These are phyloP conservation scores for Stylophora pistillata DNA, from an alignment of 64 coral and sea anemone genomes.

Conservation along the genomic window DNA sequence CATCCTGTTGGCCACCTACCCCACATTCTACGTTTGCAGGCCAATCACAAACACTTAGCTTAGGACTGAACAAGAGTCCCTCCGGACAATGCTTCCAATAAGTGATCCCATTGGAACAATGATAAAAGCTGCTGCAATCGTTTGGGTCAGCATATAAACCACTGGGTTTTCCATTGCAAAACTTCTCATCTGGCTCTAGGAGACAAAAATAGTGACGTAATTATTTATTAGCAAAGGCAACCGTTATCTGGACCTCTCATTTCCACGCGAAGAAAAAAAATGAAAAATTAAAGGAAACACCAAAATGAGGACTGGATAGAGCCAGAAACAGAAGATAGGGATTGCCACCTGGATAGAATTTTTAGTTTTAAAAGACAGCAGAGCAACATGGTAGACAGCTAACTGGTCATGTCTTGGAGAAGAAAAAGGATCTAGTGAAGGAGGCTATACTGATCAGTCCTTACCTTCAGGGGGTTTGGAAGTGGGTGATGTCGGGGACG, in stretches of 20 bases:
- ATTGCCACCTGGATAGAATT: too few species aligned
- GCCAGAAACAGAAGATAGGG: too few species aligned
- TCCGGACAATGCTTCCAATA: conserved; percentile 22
- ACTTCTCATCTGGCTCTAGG: not conserved
- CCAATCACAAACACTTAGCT: conserved; percentile 33
- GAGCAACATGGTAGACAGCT: too few species aligned
- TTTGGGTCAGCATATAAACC: conserved; percentile 38
- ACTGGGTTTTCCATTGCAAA: conserved; percentile 4
- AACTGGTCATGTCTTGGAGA: too few species aligned
- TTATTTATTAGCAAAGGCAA: too few species aligned
- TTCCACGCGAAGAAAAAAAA: too few species aligned
- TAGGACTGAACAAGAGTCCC: conserved; percentile 30
- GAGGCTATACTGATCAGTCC: too few species aligned
- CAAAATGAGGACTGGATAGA: too few species aligned
- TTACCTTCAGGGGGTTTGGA: conserved; percentile 1
- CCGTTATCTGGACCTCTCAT: too few species aligned
- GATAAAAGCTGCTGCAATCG: conserved; percentile 38
- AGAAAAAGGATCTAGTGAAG: too few species aligned
- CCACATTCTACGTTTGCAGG: conserved; percentile 21
- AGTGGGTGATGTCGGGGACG: not conserved
- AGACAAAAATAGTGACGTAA: not conserved
- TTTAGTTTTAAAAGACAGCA: too few species aligned
- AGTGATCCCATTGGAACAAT: conserved; percentile 14
- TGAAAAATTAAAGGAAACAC: too few species aligned
- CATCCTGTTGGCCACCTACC: not conserved